Evolutionary conservation across 2,888 invertebrate species (phyloP), one percentile per base, ranked within the genome.

Genomic region (Protodeltote pygarga): DNA sequence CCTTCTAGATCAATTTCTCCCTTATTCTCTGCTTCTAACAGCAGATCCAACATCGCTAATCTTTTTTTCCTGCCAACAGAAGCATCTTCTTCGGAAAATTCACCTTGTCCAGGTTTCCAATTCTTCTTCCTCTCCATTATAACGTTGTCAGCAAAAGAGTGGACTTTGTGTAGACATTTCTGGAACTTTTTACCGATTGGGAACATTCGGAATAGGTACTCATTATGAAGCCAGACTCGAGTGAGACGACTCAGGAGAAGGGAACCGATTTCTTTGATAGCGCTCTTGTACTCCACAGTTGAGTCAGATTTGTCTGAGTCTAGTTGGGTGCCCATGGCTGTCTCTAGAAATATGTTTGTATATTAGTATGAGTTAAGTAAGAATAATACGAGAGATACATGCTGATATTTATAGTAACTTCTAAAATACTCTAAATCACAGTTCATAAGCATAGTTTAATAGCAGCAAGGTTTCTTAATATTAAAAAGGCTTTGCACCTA

Each of bases 41-140:
- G 71, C 8, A 95, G 83, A 79, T 95, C 95, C 47, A 95, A 79
- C 77, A 95, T 94, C 0, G 94, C 94, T 74, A 93, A 83, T 70
- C 93, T 93, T 54, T 90, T 93, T 50, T 93, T 92, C 0, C 20
- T 42, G 0, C 65, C 59, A 5, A 49, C 3, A 13, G 27, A 14
- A n/a, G 9, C 13, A 31, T 61, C 34, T 17, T 54, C 52, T 16
- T 40, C 46, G 0, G 20, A 45, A 3, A 61, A 37, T 1, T 50
- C 50, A 23, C 37, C 48, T 21, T 51, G 44, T 10, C 51, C 54
- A n/a, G 57, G 47, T 6, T 25, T 38, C 67, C 67, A 65, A 33
- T 65, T 63, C 31, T 65, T 74, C 25, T 89, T 86, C 39, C 89
- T 90, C 15, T 93, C 87, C 8, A 79, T 65, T 2, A 95, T 94